Evolutionary conservation across 2,113 vertebrate genomes (phyloP).

Genomic region (Oriolus oriolus): DNA sequence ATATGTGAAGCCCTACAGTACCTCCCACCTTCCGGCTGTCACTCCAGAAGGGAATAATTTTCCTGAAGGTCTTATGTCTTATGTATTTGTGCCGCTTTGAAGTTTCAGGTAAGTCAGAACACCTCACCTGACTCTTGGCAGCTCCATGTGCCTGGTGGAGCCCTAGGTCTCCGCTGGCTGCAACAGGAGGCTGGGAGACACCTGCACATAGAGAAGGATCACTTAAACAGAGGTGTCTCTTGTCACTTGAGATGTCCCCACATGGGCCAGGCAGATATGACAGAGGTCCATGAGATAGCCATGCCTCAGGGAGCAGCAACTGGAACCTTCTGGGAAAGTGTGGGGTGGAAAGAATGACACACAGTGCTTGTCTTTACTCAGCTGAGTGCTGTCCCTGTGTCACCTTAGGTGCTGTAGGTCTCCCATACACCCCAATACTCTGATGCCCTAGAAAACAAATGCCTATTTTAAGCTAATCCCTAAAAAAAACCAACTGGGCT

Average conservation of each 20-base stretch:
- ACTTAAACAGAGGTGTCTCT: background rate
- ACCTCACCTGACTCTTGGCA: background rate
- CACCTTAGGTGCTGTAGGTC: background rate
- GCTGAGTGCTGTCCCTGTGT: background rate
- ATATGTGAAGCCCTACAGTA: fast-evolving
- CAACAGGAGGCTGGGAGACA: background rate
- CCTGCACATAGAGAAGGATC: background rate
- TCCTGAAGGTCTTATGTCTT: background rate
- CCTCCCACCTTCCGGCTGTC: background rate
- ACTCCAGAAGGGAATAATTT: background rate
- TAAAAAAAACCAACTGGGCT: background rate
- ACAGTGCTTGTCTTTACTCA: background rate
- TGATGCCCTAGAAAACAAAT: background rate
- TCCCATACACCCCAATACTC: background rate
- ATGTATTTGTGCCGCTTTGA: background rate
- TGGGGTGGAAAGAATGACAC: background rate
- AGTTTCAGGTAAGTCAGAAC: background rate
- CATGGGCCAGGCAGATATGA: background rate
- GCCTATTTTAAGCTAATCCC: background rate
- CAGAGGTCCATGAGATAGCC: background rate
- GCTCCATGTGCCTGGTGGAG: background rate
- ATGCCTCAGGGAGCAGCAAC: background rate
- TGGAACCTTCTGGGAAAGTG: background rate
- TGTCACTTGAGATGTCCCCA: background rate
- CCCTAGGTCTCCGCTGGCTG: background rate